These are phyloP conservation scores for Aproaerema taeniolella DNA, from an alignment of 2,888 invertebrate genomes.

Conservation along the genomic window DNA sequence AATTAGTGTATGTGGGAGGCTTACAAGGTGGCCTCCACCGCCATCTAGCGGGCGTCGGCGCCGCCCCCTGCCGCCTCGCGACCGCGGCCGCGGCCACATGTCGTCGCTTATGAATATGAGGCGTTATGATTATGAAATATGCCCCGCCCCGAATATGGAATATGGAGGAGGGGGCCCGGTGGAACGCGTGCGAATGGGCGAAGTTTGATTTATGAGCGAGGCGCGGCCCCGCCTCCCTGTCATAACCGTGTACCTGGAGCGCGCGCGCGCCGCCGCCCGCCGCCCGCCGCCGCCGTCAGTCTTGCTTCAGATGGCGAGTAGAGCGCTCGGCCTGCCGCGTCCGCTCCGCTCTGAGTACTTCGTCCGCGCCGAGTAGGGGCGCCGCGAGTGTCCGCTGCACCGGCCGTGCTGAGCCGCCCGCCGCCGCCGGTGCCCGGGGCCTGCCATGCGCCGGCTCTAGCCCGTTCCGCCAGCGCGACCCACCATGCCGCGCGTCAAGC, in stretches of 20 bases:
- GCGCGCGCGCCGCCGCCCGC: slow-evolving; percentile 72
- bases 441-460: slow-evolving; percentile 68
- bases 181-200: slow-evolving; percentile 80
- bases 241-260: slow-evolving; percentile 82
- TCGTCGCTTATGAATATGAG: slow-evolving; percentile 77
- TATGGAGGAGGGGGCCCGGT: slow-evolving; percentile 79
- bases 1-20: slow-evolving; percentile 72
- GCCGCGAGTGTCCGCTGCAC: slow-evolving; percentile 37
- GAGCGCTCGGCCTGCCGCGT: slow-evolving; percentile 57
- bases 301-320: slow-evolving; percentile 76
- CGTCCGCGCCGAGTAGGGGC: slow-evolving; percentile 47
- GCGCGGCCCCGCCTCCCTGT: slow-evolving; percentile 81
- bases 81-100: slow-evolving; percentile 48
- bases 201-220: slow-evolving; percentile 83
- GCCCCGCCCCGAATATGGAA: slow-evolving; percentile 78
- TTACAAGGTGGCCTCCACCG: slow-evolving; percentile 57
- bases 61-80: slow-evolving; percentile 59
- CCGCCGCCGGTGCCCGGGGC: slow-evolving; percentile 29
- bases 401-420: slow-evolving; percentile 9
- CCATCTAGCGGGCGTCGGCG: slow-evolving; percentile 71
- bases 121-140: slow-evolving; percentile 78
- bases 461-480: slow-evolving; percentile 46
- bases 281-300: slow-evolving; percentile 66
- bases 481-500: slow-evolving; percentile 74
- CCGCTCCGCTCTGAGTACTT: slow-evolving; percentile 43